Evolutionary conservation across 2,797 vertebrate species (phyloP).

Genomic region (Trachops cirrhosus): DNA sequence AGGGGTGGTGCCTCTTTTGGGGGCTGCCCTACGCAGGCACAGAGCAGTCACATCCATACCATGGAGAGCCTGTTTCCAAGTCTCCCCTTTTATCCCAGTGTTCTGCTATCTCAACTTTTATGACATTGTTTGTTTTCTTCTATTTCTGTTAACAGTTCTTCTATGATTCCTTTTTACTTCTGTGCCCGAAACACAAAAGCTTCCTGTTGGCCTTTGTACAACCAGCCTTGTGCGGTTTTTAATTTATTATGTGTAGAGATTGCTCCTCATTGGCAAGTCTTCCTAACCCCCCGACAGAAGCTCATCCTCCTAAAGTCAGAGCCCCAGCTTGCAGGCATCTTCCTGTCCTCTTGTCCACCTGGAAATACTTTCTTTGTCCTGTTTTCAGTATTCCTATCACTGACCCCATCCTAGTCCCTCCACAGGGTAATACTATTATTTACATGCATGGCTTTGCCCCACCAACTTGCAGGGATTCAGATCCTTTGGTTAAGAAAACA

Average conservation of each 20-base stretch:
- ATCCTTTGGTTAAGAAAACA: neutral
- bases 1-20: neutral
- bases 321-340: neutral
- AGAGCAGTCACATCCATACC: neutral
- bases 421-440: neutral
- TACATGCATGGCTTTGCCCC: too few species aligned
- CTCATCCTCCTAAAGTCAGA: neutral
- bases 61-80: neutral
- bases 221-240: neutral
- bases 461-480: neutral
- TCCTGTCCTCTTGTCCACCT: neutral
- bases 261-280: neutral
- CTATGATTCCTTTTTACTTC: neutral
- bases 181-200: neutral
- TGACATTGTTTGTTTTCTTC: neutral
- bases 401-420: neutral
- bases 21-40: neutral
- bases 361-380: neutral
- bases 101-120: neutral
- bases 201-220: neutral
- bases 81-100: neutral
- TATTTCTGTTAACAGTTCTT: neutral
- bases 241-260: neutral
- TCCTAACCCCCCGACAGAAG: neutral
- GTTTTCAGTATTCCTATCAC: neutral